These are phyloP conservation scores for Melanitta fusca DNA, from an alignment of 2,797 vertebrate species.

Conservation along the genomic window DNA sequence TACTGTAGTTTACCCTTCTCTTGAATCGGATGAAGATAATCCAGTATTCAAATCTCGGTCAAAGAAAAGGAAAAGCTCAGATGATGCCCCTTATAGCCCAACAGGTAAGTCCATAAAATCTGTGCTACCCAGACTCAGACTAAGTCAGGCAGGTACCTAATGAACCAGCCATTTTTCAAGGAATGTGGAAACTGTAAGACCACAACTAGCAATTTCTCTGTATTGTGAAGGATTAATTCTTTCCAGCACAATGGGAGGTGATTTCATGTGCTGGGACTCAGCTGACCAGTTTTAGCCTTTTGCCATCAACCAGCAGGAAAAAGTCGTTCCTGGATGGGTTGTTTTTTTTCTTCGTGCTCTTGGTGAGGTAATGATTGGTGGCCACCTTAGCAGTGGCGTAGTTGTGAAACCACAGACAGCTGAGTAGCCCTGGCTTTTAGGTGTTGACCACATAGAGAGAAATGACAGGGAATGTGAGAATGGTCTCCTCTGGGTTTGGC, in stretches of 20 bases:
- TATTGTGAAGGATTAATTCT: background rate
- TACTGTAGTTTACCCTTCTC: constrained; percentile 90
- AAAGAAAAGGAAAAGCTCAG: constrained; percentile 97
- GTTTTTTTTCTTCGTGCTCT: background rate
- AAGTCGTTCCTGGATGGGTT: background rate
- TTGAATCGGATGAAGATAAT: constrained; percentile 98
- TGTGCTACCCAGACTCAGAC: background rate
- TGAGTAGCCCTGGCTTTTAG: background rate
- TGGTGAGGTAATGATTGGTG: background rate
- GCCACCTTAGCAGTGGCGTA: background rate
- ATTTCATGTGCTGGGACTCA: fast-evolving
- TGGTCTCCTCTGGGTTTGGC: background rate
- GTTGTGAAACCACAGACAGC: background rate
- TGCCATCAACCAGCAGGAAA: background rate
- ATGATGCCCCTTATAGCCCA: constrained; percentile 97
- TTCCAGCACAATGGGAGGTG: background rate
- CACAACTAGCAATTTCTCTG: background rate
- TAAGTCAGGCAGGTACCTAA: background rate
- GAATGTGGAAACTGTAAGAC: background rate
- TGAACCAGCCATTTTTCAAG: background rate
- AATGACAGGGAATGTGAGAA: background rate
- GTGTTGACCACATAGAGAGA: background rate
- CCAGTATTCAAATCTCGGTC: constrained; percentile 98
- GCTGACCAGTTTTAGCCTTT: background rate
- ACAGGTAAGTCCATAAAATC: constrained; percentile 83